Percentiles rank a stretch among this genome's conserved stretches.
Conservation (phyloP, 2,888 invertebrate species). For the Girardia tigrina region DNA sequence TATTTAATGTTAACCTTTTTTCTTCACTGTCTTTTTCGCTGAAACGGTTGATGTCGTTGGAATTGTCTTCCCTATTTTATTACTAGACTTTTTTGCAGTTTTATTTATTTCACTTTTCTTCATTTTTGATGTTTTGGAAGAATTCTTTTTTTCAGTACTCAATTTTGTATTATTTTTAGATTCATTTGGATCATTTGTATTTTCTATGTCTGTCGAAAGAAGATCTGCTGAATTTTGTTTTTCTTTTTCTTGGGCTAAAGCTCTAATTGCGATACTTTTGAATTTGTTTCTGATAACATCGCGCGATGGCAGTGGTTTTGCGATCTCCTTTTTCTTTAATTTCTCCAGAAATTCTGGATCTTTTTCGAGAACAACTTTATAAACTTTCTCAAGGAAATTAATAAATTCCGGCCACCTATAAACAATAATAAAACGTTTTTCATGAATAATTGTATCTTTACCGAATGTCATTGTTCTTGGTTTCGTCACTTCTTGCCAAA, state of each 20-base stretch:
- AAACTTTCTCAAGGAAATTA: constrained; percentile 43
- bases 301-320: constrained; percentile 21
- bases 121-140: too few relatives aligned
- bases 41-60: background rate
- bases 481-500: constrained; percentile 43
- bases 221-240: background rate
- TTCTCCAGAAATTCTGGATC: constrained; percentile 29
- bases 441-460: constrained; percentile 36
- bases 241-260: background rate
- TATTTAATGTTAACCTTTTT: background rate
- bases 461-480: constrained; percentile 42
- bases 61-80: background rate
- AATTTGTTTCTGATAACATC: constrained; percentile 20
- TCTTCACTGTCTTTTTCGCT: background rate
- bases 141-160: too few relatives aligned
- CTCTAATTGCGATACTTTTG: background rate
- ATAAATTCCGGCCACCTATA: constrained; percentile 47
- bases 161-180: background rate
- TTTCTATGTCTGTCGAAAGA: background rate
- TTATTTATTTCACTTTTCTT: background rate
- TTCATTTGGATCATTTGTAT: too few relatives aligned
- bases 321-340: constrained; percentile 19
- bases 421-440: background rate
- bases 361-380: constrained; percentile 39
- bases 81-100: background rate